phyloP scores from a whole-genome alignment of 2,113 vertebrate genomes.

The Lophius piscatorius region DNA sequence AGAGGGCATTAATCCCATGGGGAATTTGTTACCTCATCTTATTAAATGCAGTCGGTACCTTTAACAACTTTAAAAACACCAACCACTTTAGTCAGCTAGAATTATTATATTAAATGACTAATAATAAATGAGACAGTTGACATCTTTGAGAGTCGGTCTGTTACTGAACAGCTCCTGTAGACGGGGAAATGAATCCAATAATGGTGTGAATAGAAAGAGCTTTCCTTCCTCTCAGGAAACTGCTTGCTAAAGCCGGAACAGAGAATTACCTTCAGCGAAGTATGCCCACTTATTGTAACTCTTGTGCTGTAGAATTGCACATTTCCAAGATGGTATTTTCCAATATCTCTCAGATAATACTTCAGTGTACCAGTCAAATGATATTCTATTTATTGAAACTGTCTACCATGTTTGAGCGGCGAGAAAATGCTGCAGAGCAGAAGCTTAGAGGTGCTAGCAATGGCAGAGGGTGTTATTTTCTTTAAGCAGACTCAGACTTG shows the following conservation, averaged over 20 bases:
- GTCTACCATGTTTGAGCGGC: not conserved
- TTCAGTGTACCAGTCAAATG: constrained; percentile 14
- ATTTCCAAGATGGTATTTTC: constrained; percentile 20
- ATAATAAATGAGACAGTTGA: constrained; percentile 1
- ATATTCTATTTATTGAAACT: constrained; percentile 30
- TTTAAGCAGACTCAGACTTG: constrained; percentile 17
- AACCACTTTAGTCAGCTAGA: constrained; percentile 29
- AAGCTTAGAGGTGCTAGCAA: constrained; percentile 12
- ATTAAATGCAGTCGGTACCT: constrained; percentile 3
- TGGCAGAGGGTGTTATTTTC: constrained; percentile 2
- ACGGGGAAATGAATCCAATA: not conserved
- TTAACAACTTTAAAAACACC: constrained; percentile 44
- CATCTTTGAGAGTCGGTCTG: constrained; percentile 2
- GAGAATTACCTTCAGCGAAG: constrained; percentile 7
- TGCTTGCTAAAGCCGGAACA: not conserved
- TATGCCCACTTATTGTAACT: constrained; percentile 8
- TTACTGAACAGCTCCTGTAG: constrained; percentile 4
- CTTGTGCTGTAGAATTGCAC: not conserved
- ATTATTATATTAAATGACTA: constrained; percentile 23
- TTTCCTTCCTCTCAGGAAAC: constrained; percentile 1
- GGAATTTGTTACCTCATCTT: constrained; percentile 32
- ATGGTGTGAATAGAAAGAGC: constrained; percentile 1
- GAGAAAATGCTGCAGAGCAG: constrained; percentile 4
- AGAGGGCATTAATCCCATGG: constrained; percentile 51
- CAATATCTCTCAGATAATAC: constrained; percentile 18